Evolutionary conservation across 2,113 vertebrate genomes (phyloP), one percentile per base, ranked within the genome.

Genomic region (Eonycteris spelaea): DNA sequence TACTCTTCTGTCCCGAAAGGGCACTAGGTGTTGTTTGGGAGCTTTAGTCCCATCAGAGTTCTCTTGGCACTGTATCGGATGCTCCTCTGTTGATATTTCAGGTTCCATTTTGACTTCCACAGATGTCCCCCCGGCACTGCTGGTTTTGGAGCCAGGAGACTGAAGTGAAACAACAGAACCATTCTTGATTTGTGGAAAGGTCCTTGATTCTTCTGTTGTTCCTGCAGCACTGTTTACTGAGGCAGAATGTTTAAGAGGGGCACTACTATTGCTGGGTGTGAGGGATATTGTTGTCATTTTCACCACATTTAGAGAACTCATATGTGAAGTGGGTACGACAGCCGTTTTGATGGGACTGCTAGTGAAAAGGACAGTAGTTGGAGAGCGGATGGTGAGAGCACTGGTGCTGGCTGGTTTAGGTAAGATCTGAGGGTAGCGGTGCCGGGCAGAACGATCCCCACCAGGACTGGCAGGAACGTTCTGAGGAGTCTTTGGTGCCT

Each of bases 261-360:
- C 98, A 33, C 98, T 98, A 10, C 97, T 98, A 97, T 97, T 98
- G 98, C 98, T 99, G 0, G 99, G 99, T 4, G 99, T 98, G 40
- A 99, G 99, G 18, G 99, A 99, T 98, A 99, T 99, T 97, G 99
- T 97, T 73, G 99, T 99, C 99, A 99, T 99, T 98, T 99, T 99
- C 67, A 99, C 99, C 97, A 99, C 98, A 84, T 99, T 99, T 97
- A 99, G 98, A 7, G 99, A 99, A 96, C 99, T 99, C 97, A 99
- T 98, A 2, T 99, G 99, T 80, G 99, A 99, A 15, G 99, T 98
- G 16, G 99, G 99, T 94, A 99, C 99, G 95, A 99, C 99, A 6
- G 99, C 99, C 3, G 99, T 99, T 98, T 99, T 99, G 94, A 99
- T 99, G 80, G 99, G 99, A 96, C 99, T 99, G 98, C 99, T 99